These are phyloP conservation scores for Anser brachyrhynchus DNA, from an alignment of 2,113 vertebrate genomes.

Conservation along the genomic window DNA sequence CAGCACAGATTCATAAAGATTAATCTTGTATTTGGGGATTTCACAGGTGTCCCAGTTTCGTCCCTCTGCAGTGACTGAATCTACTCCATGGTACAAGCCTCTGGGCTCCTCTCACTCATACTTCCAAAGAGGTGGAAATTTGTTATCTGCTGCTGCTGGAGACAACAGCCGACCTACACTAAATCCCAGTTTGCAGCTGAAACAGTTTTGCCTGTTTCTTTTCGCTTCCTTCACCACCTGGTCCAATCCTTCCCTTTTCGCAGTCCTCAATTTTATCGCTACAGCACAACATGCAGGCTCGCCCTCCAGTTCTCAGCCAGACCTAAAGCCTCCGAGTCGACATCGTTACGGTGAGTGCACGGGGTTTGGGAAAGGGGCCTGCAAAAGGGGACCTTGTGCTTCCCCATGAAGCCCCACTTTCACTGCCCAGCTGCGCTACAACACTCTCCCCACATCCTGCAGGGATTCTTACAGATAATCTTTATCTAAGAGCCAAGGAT, in stretches of 20 bases:
- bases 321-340: not conserved
- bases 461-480: not conserved
- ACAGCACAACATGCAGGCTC: not conserved
- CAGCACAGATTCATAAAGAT: not conserved
- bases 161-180: not conserved
- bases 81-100: not conserved
- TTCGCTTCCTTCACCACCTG: fast-evolving
- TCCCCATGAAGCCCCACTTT: not conserved
- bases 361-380: not conserved
- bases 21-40: not conserved
- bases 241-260: not conserved
- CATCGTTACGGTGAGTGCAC: fast-evolving
- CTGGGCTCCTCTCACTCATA: not conserved
- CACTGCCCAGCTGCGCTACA: not conserved
- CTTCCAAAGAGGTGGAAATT: not conserved
- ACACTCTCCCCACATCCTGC: not conserved
- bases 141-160: not conserved
- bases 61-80: not conserved
- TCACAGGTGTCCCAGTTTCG: not conserved
- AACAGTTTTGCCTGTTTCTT: not conserved
- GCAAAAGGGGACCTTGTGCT: not conserved
- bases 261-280: not conserved
- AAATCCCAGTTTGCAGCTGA: not conserved
- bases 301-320: not conserved
- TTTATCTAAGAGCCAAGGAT: not conserved